Percentiles rank a stretch among this genome's conserved stretches.
phyloP scores from a whole-genome alignment of 2,797 vertebrate genomes.

The Erithacus rubecula region DNA sequence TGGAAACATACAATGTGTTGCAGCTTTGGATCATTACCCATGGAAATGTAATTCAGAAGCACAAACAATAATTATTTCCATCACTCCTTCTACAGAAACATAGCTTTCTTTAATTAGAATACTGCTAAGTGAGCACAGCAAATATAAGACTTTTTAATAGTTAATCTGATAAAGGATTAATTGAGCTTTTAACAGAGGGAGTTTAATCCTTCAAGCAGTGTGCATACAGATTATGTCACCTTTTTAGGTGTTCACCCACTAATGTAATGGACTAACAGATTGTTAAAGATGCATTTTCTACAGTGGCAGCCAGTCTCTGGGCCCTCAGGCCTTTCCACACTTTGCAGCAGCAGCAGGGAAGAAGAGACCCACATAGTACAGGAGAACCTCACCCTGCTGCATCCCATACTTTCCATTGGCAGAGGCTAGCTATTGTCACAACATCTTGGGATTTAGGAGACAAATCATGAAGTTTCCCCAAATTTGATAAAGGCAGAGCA shows the following conservation, averaged over 20 bases:
- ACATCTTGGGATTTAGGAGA: not conserved
- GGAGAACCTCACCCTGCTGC: not conserved
- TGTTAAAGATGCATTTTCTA: not conserved
- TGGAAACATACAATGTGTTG: slow-evolving; percentile 45
- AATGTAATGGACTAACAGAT: not conserved
- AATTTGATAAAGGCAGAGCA: not conserved
- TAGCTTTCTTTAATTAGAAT: slow-evolving; percentile 45
- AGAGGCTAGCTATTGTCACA: not conserved
- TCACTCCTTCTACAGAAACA: slow-evolving; percentile 45
- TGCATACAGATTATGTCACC: not conserved
- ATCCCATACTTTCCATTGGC: not conserved
- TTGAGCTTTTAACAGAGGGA: not conserved
- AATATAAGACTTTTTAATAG: slow-evolving; percentile 8
- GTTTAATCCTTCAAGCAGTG: not conserved
- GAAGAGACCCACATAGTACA: rapidly evolving
- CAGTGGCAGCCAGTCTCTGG: not conserved
- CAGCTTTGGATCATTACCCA: slow-evolving; percentile 62
- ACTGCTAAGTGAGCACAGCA: slow-evolving; percentile 9
- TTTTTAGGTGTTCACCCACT: not conserved
- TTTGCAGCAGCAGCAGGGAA: not conserved
- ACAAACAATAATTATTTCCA: slow-evolving; percentile 56
- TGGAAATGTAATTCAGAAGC: slow-evolving; percentile 65
- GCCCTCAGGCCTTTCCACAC: not conserved
- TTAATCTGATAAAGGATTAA: slow-evolving; percentile 52
- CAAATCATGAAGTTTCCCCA: rapidly evolving